These are phyloP conservation scores for Tillus elongatus DNA, from an alignment of 2,888 invertebrate species.

Conservation along the genomic window DNA sequence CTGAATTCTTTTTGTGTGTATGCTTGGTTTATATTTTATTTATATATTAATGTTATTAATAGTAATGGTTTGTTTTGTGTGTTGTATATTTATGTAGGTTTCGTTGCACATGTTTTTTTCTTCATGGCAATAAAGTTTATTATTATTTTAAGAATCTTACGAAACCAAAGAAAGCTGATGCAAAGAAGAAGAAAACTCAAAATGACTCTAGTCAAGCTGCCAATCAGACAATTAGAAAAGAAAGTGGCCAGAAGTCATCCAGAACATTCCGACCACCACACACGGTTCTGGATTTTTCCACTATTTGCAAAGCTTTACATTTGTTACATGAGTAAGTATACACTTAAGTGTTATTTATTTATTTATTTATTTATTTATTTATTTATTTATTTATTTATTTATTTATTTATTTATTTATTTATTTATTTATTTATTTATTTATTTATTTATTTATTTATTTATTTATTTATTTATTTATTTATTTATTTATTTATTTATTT, in stretches of 20 bases:
- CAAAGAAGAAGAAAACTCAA: slow-evolving; percentile 38
- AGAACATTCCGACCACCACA: slow-evolving; percentile 37
- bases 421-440: too few species aligned
- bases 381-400: too few species aligned
- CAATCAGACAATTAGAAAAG: slow-evolving; percentile 25
- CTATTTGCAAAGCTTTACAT: slow-evolving; percentile 39
- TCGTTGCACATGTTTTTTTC: not conserved
- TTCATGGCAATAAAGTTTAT: too few species aligned
- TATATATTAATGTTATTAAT: too few species aligned
- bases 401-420: too few species aligned
- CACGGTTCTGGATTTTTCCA: slow-evolving; percentile 43
- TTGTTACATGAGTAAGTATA: slow-evolving; percentile 42
- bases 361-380: too few species aligned
- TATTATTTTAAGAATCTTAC: slow-evolving; percentile 31
- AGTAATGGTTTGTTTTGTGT: not conserved
- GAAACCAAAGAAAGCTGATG: slow-evolving; percentile 42
- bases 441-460: too few species aligned
- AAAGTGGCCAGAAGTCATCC: slow-evolving; percentile 16
- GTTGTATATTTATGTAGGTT: not conserved
- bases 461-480: too few species aligned
- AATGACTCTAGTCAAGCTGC: slow-evolving; percentile 32
- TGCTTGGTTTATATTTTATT: too few species aligned
- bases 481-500: too few species aligned
- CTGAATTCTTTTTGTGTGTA: too few species aligned
- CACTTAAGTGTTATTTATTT: slow-evolving; percentile 5